These are phyloP conservation scores for Archips xylosteana DNA, from an alignment of 2,888 invertebrate genomes.

Conservation along the genomic window DNA sequence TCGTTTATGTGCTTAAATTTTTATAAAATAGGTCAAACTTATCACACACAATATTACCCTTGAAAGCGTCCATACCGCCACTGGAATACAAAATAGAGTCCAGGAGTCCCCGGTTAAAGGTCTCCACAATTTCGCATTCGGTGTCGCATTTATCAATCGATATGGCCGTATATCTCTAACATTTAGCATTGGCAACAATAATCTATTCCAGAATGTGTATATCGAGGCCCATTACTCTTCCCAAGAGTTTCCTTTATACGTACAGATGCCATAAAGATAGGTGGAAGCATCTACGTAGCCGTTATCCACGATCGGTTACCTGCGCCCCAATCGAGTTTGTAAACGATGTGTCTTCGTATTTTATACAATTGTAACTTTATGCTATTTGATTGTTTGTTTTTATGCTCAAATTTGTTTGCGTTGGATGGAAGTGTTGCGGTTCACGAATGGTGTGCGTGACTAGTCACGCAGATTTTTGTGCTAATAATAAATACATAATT, in stretches of 20 bases:
- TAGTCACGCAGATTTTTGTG: neutral
- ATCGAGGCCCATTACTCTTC: slow-evolving; percentile 78
- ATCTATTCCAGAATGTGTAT: slow-evolving; percentile 74
- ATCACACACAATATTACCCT: neutral
- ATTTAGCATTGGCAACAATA: slow-evolving; percentile 49
- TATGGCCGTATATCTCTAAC: slow-evolving; percentile 43
- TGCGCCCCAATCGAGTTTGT: slow-evolving; percentile 66
- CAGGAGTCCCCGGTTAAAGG: slow-evolving; percentile 60
- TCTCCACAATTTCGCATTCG: slow-evolving; percentile 53
- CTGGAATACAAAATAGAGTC: slow-evolving; percentile 57
- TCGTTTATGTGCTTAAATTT: too few relatives aligned
- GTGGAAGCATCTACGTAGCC: slow-evolving; percentile 61
- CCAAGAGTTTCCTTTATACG: slow-evolving; percentile 76
- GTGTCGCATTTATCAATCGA: slow-evolving; percentile 65
- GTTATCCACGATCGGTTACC: slow-evolving; percentile 74
- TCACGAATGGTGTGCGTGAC: neutral
- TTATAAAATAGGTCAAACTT: neutral
- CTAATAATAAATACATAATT: neutral
- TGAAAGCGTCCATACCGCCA: slow-evolving; percentile 25
- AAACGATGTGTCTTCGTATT: slow-evolving; percentile 57
- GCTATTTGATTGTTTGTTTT: slow-evolving; percentile 35
- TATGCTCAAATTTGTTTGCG: slow-evolving; percentile 10
- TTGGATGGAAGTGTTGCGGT: neutral
- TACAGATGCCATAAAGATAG: slow-evolving; percentile 80
- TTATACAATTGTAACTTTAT: slow-evolving; percentile 37